Conservation (phyloP, 2,888 invertebrate genomes). For the Aphodius sticticus region DNA sequence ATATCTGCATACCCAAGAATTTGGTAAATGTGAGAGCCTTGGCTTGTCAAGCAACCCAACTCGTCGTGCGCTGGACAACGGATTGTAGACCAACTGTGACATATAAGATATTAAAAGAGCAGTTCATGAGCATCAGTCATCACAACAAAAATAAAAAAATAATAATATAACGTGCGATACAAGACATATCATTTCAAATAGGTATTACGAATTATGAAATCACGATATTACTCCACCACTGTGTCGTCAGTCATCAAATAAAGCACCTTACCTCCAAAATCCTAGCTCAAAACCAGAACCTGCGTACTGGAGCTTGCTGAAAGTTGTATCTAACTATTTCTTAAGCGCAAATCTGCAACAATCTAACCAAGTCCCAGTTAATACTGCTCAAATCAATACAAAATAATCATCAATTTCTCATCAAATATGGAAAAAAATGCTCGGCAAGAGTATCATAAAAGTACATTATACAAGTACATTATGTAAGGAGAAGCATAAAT, state of each 20-base stretch:
- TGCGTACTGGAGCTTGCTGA: neutral
- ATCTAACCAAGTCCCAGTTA: neutral
- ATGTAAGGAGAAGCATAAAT: too few relatives aligned
- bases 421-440: neutral
- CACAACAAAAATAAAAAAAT: neutral
- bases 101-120: neutral
- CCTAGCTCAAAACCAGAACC: neutral
- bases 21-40: neutral
- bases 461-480: neutral
- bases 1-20: neutral
- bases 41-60: neutral
- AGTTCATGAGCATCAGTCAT: neutral
- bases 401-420: neutral
- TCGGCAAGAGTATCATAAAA: neutral
- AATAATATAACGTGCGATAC: neutral
- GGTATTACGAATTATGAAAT: neutral
- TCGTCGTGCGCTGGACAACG: neutral
- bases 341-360: slow-evolving; percentile 4
- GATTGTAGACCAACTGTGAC: neutral
- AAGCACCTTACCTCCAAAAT: neutral
- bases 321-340: neutral
- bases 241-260: neutral
- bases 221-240: neutral
- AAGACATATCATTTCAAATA: neutral
- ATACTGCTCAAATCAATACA: neutral